Evolutionary conservation across 2,113 vertebrate genomes (phyloP), one percentile per base, ranked within the genome.

Genomic region (Xiphophorus couchianus): DNA sequence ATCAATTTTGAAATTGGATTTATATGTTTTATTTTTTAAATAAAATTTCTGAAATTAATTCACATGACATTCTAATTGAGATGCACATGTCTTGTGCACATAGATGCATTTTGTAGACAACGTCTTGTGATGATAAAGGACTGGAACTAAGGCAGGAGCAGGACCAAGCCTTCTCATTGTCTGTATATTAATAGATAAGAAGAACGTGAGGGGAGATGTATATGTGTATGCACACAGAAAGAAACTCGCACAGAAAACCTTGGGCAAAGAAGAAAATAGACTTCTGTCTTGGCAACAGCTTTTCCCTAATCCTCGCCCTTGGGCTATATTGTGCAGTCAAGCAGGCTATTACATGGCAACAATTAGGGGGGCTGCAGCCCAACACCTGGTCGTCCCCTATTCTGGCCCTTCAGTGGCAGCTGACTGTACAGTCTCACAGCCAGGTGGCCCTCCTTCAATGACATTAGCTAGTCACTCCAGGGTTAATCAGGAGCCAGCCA

Each of bases 371-470:
- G 80, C 92, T 92, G 77, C 76, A 77, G 90, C 90, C 61, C 90
- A 94, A 95, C 96, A 97, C 96, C 96, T 97, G 96, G 96, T 95
- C 88, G 93, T 94, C 94, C 88, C 81, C 89, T 84, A 90, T 93
- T 93, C 90, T 62, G 62, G 91, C 93, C 93, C 95, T 95, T 95
- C 93, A 95, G 92, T 91, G 89, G 96, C 96, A 97, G 96, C 96
- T 96, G 95, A 97, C 92, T 92, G 91, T 91, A 92, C 94, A 94
- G 95, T 93, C 94, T 94, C 94, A 91, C 93, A 95, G 95, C 96
- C 96, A 97, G 97, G 96, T 97, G 97, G 96, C 92, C 92, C 90
- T 86, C 91, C 96, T 96, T 96, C 96, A 97, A 93, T 96, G 89
- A 95, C 95, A 96, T 94, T 94, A 95, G 92, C 94, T 92, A 95